Evolutionary conservation across 2,888 invertebrate genomes (phyloP).

Genomic region (Conus canariensis): DNA sequence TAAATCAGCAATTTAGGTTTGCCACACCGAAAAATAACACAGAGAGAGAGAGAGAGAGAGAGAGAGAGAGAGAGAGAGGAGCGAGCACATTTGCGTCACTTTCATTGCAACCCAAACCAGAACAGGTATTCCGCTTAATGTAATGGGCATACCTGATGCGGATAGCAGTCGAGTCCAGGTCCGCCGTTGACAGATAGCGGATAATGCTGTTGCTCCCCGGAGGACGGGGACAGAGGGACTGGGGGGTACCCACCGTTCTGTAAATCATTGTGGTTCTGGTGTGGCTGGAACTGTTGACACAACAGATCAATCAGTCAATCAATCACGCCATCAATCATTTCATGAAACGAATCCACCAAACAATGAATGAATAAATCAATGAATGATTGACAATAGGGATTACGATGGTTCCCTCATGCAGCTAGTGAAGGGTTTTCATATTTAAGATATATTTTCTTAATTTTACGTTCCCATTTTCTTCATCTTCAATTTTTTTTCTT

Average conservation of each 20-base stretch:
- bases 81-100: too few species aligned
- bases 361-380: background rate
- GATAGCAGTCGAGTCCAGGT: background rate
- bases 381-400: background rate
- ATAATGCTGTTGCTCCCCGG: background rate
- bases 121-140: background rate
- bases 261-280: background rate
- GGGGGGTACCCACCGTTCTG: slow-evolving; percentile 6
- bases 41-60: too few species aligned
- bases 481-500: too few species aligned
- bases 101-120: background rate
- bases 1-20: too few species aligned
- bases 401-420: too few species aligned
- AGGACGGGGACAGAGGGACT: background rate
- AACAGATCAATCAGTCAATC: background rate
- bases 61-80: background rate
- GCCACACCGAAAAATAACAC: background rate
- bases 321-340: background rate
- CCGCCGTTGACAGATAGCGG: background rate
- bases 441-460: too few species aligned
- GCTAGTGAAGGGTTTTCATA: too few species aligned
- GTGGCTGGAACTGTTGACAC: background rate
- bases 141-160: background rate
- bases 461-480: too few species aligned
- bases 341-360: background rate